These are phyloP conservation scores for Diachrysia chrysitis DNA, from an alignment of 2,888 invertebrate species.

Conservation along the genomic window DNA sequence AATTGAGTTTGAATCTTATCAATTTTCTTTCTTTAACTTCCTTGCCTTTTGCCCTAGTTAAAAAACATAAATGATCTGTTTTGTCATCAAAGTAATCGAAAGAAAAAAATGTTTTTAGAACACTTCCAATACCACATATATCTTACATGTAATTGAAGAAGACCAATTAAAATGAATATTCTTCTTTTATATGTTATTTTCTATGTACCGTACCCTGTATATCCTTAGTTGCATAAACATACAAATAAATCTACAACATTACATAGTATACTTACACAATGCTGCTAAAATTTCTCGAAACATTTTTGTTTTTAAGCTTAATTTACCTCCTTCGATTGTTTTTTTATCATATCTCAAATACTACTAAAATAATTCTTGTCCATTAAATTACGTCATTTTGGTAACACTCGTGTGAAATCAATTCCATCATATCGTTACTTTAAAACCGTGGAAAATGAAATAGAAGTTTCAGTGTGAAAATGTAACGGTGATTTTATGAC, in stretches of 20 bases:
- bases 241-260: neutral
- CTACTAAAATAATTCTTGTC: neutral
- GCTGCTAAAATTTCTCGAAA: conserved; percentile 14
- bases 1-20: no score
- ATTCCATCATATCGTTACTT: neutral
- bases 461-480: conserved; percentile 27
- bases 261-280: conserved; percentile 27
- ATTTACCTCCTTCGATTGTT: neutral
- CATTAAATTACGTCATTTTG: neutral
- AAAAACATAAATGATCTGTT: no score
- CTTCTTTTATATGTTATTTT: no score
- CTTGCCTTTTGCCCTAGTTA: no score
- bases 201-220: neutral
- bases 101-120: no score
- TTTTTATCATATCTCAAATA: conserved; percentile 9
- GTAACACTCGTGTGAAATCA: neutral
- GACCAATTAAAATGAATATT: no score
- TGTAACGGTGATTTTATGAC: conserved; percentile 34
- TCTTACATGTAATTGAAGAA: no score
- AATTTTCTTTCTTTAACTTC: no score
- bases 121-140: no score
- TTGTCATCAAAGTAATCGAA: no score
- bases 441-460: neutral
- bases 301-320: conserved; percentile 19
- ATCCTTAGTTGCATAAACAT: neutral